Percentiles rank a stretch among this genome's conserved stretches.
phyloP scores from a whole-genome alignment of 2,113 vertebrate species.

The Sclerurus mexicanus region DNA sequence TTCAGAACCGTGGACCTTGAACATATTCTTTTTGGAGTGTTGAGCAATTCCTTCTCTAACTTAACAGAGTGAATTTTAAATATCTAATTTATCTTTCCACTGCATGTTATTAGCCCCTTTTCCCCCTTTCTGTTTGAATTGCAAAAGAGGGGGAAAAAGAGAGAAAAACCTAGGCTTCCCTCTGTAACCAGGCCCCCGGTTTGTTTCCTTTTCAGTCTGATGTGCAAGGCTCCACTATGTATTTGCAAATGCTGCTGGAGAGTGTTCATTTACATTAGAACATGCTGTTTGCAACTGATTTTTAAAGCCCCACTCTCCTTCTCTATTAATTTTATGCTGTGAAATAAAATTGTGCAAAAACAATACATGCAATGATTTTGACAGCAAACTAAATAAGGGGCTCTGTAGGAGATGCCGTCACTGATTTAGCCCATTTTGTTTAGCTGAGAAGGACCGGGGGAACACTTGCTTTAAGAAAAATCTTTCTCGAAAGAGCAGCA shows the following conservation, averaged over 20 bases:
- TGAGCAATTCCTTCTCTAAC: neutral
- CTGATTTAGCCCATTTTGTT: neutral
- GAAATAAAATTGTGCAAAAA: conserved; percentile 10
- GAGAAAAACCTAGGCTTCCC: neutral
- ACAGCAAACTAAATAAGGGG: neutral
- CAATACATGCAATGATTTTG: neutral
- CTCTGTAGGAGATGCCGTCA: neutral
- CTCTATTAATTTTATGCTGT: conserved; percentile 4
- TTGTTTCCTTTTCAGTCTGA: neutral
- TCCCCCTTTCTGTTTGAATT: neutral
- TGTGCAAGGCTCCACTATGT: neutral
- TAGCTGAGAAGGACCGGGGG: neutral
- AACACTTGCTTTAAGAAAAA: neutral
- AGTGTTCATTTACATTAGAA: conserved; percentile 16
- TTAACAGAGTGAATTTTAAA: neutral
- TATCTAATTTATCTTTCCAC: neutral
- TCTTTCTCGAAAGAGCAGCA: neutral
- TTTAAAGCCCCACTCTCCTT: neutral
- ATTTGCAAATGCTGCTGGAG: neutral
- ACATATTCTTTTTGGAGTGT: neutral
- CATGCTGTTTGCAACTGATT: neutral
- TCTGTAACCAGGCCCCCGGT: neutral
- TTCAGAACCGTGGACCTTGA: neutral
- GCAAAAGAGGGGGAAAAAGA: neutral
- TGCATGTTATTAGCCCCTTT: neutral